Conservation (phyloP, 2,113 vertebrate species). For the Psettodes erumei region DNA sequence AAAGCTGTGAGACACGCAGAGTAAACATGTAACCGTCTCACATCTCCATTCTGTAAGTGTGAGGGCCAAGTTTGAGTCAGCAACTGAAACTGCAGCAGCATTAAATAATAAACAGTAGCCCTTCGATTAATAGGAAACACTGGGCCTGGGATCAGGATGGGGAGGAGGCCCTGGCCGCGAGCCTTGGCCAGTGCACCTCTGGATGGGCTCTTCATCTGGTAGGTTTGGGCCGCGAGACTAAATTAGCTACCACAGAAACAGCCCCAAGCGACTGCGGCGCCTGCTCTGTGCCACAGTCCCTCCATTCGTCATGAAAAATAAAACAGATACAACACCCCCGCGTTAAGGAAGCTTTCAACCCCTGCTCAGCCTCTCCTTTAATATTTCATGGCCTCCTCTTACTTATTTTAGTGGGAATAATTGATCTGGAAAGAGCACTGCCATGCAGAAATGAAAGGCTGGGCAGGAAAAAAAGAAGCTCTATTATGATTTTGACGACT, state of each 20-base stretch:
- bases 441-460: conserved; percentile 56
- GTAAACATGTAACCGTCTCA: conserved; percentile 32
- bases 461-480: conserved; percentile 3
- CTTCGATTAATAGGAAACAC: conserved; percentile 9
- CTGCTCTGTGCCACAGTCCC: conserved; percentile 49
- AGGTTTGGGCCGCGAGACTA: conserved; percentile 36
- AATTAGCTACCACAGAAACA: conserved; percentile 62
- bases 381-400: conserved; percentile 79
- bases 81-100: conserved; percentile 8
- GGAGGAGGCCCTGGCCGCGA: background rate
- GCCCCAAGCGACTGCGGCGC: conserved; percentile 57
- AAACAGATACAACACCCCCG: conserved; percentile 78
- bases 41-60: conserved; percentile 14
- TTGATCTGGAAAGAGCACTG: conserved; percentile 78
- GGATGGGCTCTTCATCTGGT: conserved; percentile 31
- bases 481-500: conserved; percentile 26
- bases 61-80: conserved; percentile 28
- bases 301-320: conserved; percentile 81
- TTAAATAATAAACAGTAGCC: conserved; percentile 33
- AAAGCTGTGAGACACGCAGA: conserved; percentile 9
- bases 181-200: conserved; percentile 37
- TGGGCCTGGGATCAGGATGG: background rate
- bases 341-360: conserved; percentile 78
- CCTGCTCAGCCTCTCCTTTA: conserved; percentile 68
- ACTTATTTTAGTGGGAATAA: conserved; percentile 83